phyloP scores from a whole-genome alignment of 2,113 vertebrate genomes.

The Kryptolebias marmoratus region DNA sequence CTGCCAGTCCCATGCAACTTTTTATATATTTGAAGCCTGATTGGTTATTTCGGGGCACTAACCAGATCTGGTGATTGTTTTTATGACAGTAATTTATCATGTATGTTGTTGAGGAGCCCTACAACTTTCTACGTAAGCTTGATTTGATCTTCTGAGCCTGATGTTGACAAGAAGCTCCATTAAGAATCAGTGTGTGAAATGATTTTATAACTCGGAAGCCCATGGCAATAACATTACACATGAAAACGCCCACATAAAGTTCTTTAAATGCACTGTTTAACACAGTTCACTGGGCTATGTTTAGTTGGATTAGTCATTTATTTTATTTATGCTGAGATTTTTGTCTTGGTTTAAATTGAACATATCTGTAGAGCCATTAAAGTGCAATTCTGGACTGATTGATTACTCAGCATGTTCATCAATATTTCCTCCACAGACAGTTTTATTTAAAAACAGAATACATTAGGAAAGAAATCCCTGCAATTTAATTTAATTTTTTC shows the following conservation, averaged over 20 bases:
- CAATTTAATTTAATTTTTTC: too few species aligned
- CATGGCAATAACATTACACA: background rate
- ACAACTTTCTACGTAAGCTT: conserved; percentile 30
- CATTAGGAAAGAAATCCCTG: too few species aligned
- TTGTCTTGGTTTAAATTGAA: too few species aligned
- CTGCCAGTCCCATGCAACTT: background rate
- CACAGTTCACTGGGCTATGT: too few species aligned
- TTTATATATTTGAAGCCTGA: conserved; percentile 24
- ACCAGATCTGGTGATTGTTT: conserved; percentile 7
- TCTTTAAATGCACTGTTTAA: too few species aligned
- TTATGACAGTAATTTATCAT: conserved; percentile 45
- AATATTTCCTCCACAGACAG: too few species aligned
- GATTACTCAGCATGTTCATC: too few species aligned
- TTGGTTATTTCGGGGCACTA: conserved; percentile 34
- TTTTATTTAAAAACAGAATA: too few species aligned
- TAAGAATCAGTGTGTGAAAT: conserved; percentile 19
- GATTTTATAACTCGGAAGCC: background rate
- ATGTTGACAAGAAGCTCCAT: background rate
- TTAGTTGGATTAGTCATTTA: too few species aligned
- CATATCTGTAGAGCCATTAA: too few species aligned
- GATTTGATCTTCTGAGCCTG: conserved; percentile 27
- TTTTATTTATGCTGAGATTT: too few species aligned
- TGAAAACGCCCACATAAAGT: background rate
- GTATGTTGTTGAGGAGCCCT: background rate
- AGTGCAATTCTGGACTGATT: too few species aligned